Conservation (phyloP, 2,113 vertebrate genomes). For the Barbus barbus region DNA sequence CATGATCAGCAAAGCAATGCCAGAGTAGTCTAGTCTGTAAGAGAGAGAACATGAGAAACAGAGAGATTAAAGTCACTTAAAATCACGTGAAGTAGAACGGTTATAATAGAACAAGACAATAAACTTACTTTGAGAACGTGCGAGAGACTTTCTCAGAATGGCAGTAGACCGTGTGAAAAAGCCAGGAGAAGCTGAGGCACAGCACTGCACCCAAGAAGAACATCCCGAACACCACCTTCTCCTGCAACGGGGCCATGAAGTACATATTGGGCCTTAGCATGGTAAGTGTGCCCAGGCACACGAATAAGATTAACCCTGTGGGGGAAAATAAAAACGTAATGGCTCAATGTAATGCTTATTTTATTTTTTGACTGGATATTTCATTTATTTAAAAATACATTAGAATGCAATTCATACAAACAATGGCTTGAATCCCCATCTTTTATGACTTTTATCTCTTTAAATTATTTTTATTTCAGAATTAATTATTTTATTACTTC, state of each 20-base stretch:
- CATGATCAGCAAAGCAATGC: slow-evolving; percentile 98
- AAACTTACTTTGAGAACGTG: slow-evolving; percentile 81
- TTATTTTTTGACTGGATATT: too few relatives aligned
- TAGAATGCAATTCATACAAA: too few relatives aligned
- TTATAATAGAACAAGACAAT: not conserved
- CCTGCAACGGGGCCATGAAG: slow-evolving; percentile 97
- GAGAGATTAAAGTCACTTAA: not conserved
- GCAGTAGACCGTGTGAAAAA: slow-evolving; percentile 83
- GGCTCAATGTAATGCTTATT: not conserved
- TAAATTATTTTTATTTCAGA: too few relatives aligned
- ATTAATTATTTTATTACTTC: too few relatives aligned
- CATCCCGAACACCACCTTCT: slow-evolving; percentile 98
- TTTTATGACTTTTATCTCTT: too few relatives aligned
- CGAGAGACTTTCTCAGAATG: slow-evolving; percentile 83
- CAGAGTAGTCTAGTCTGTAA: slow-evolving; percentile 93
- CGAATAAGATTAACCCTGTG: slow-evolving; percentile 90
- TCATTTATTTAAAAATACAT: too few relatives aligned
- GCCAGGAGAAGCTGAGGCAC: slow-evolving; percentile 95
- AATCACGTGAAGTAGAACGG: not conserved
- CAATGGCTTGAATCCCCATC: too few relatives aligned
- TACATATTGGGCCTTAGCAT: slow-evolving; percentile 96
- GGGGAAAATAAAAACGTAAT: not conserved
- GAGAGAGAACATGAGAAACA: slow-evolving; percentile 10
- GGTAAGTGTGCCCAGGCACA: slow-evolving; percentile 93
- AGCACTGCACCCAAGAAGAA: slow-evolving; percentile 96